Percentiles rank a stretch among this genome's conserved stretches.
Evolutionary conservation across 2,888 invertebrate species (phyloP).

Genomic region (Hybos culiciformis): DNA sequence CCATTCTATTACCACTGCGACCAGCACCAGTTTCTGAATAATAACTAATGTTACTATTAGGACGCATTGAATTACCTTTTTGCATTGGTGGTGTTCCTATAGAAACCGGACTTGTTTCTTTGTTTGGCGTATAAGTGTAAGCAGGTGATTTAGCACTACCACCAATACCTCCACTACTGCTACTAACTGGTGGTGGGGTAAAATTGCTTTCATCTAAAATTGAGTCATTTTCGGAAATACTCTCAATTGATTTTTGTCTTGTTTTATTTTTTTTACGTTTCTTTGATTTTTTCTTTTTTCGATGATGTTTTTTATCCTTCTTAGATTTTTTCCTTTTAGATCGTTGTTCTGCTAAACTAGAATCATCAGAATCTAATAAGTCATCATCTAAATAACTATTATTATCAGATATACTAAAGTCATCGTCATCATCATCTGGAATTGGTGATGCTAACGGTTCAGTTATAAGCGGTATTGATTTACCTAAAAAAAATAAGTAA

Average conservation of each 20-base stretch:
- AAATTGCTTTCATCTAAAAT: constrained; percentile 26
- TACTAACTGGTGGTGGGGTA: constrained; percentile 25
- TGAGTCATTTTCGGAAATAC: constrained; percentile 44
- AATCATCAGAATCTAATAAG: constrained; percentile 26
- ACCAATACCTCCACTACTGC: constrained; percentile 19
- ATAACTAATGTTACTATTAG: constrained; percentile 25
- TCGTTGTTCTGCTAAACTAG: constrained; percentile 41
- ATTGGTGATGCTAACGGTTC: too few species aligned
- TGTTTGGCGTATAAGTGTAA: constrained; percentile 19
- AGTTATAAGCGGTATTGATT: too few species aligned
- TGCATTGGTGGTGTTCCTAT: constrained; percentile 32
- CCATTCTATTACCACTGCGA: constrained; percentile 28
- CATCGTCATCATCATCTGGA: neutral
- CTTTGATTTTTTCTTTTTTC: constrained; percentile 61
- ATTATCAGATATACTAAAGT: constrained; percentile 1
- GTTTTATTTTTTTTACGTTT: constrained; percentile 50
- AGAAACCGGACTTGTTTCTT: constrained; percentile 30
- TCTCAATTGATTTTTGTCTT: constrained; percentile 52
- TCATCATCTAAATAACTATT: constrained; percentile 14
- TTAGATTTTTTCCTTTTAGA: constrained; percentile 40
- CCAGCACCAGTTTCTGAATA: constrained; percentile 21
- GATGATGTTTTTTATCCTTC: constrained; percentile 45
- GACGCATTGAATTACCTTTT: too few species aligned
- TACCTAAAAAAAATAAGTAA: too few species aligned
- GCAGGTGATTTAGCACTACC: constrained; percentile 5